Conservation (phyloP, 1,140 invertebrate genomes). For the Sinella curviseta region DNA sequence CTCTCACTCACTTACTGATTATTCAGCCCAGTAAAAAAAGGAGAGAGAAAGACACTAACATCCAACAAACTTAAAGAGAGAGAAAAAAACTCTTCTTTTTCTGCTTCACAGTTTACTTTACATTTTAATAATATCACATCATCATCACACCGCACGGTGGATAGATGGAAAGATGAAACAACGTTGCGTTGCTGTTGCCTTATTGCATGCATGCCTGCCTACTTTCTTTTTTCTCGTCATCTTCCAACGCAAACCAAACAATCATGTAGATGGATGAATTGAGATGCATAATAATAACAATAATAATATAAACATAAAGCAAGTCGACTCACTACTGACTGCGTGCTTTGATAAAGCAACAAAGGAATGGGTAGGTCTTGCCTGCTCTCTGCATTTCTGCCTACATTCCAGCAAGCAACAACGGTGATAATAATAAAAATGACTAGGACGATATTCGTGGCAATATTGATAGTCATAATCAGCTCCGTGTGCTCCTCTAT, state of each 20-base stretch:
- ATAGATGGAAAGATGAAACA: too few relatives aligned
- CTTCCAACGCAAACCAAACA: background rate
- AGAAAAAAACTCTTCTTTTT: background rate
- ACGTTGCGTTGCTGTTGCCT: too few relatives aligned
- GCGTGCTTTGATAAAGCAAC: background rate
- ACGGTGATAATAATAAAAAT: too few relatives aligned
- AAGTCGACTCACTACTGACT: too few relatives aligned
- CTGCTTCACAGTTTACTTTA: constrained; percentile 19
- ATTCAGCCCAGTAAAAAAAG: background rate
- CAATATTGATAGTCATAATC: too few relatives aligned
- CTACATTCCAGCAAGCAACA: too few relatives aligned
- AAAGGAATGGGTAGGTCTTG: background rate
- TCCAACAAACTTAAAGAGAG: background rate
- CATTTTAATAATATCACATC: constrained; percentile 22
- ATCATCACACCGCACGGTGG: background rate
- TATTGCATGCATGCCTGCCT: background rate
- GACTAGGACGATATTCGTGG: too few relatives aligned
- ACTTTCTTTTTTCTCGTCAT: background rate
- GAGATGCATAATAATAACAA: background rate
- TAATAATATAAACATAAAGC: too few relatives aligned
- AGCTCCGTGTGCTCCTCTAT: too few relatives aligned
- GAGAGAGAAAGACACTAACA: background rate
- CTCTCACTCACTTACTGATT: background rate
- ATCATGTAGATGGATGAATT: background rate
- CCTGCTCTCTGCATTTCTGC: too few relatives aligned